A percentile compares a stretch with the other conserved stretches of the same genome.
Evolutionary conservation across 2,888 invertebrate species (phyloP).

Genomic region (Notodonta ziczac): DNA sequence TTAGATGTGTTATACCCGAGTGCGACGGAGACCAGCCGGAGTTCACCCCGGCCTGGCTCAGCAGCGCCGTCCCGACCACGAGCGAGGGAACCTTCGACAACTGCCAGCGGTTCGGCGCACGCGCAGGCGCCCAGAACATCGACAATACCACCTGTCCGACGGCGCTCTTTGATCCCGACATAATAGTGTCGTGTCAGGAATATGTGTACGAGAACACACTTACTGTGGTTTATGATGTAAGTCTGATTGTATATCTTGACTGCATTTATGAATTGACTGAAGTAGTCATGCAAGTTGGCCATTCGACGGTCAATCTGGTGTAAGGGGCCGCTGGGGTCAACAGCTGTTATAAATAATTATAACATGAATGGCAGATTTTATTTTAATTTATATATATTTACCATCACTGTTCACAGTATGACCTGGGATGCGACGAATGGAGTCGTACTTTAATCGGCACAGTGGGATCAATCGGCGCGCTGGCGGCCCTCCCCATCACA

Average conservation of each 20-base stretch:
- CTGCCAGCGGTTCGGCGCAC: constrained; percentile 59
- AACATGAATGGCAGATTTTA: no score
- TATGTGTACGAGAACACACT: constrained; percentile 47
- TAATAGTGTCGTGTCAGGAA: constrained; percentile 32
- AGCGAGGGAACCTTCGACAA: constrained; percentile 49
- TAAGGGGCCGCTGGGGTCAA: no score
- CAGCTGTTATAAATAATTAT: no score
- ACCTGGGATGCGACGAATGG: constrained; percentile 9
- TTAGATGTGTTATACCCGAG: constrained; percentile 44
- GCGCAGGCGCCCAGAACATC: constrained; percentile 4
- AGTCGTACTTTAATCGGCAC: constrained; percentile 4
- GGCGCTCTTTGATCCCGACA: constrained; percentile 34
- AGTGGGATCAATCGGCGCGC: constrained; percentile 74
- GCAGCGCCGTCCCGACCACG: constrained; percentile 55
- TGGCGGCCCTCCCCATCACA: constrained; percentile 86
- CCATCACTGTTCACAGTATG: neutral
- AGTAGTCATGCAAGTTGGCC: no score
- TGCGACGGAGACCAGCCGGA: constrained; percentile 41
- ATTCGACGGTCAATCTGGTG: no score
- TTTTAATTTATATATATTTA: no score
- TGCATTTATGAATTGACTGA: no score
- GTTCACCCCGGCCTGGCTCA: constrained; percentile 63
- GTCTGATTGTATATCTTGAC: neutral
- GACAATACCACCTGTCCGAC: constrained; percentile 34
- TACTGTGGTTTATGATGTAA: constrained; percentile 17